Base-by-base conservation (phyloP, 2,888 invertebrate species). In the Oxytorus armatus region DNA sequence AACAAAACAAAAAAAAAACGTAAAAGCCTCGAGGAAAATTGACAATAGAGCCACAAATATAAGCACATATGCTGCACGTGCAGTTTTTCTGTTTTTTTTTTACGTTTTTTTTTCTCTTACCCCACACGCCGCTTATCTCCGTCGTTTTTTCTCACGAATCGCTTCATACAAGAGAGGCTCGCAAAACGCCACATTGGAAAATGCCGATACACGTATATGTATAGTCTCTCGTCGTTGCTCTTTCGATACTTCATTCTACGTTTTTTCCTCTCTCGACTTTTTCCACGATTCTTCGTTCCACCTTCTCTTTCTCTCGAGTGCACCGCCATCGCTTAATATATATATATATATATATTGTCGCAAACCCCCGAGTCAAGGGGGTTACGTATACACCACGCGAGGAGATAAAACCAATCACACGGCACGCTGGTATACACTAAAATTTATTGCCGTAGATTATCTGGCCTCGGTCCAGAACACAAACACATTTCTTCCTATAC, bases 361-460 rank as follows among this genome's bases (percentile, higher is more conserved):
- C 21, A 21, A 61, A 72, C n/a, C 66, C 70, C 55, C 69, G 68
- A 68, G 63, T 65, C 77, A 69, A 78, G 69, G 78, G n/a, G 83
- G 84, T 84, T 84, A 82, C 81, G 78, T 82, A 80, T 82, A 83
- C 80, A 82, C 65, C 77, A 82, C 72, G 73, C 82, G 72, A 83
- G 82, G 87, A 90, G 90, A 90, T 90, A 90, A 90, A 90, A 90
- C 90, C 90, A 90, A 90, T 90, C 90, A 87, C 90, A 89, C 86
- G 86, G 88, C 87, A 85, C 86, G 65, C 73, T 65, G 88, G 87
- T 89, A 88, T 88, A 89, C 89, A 88, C 86, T 88, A 88, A 89
- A 90, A 90, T 90, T 90, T 90, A 90, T 90, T 90, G 88, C 90
- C 86, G 86, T 85, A 88, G 90, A 90, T 90, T 90, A 90, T 90